Base-by-base conservation (phyloP, 2,888 invertebrate species). In the Gasteruption jaculator region DNA sequence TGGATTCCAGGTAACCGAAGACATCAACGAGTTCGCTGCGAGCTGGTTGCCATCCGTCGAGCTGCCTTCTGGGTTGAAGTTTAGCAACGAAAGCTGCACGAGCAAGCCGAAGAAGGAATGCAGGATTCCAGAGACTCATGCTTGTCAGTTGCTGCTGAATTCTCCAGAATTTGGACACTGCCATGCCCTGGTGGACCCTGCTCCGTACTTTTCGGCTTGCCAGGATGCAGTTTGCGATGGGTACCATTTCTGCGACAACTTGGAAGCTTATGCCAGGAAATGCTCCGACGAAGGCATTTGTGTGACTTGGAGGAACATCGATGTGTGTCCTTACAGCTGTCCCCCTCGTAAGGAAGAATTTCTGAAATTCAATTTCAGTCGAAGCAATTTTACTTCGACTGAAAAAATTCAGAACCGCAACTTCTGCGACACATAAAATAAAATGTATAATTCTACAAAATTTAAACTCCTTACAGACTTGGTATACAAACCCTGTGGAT, bases 211-310 rank as follows among this genome's bases (percentile, higher is more conserved):
- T 2, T 75, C 78, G 22, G 77, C 82, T 32, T 91, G 91, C 56
- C 80, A 81, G 45, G 78, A 81, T 49, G 85, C 84, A 42, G 62
- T 81, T 52, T 87, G 81, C 71, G 75, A 72, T 53, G 74, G 72
- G 5, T 68, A 74, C 11, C 74, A 77, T 50, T 73, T 80, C 1
- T 91, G 91, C 59, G 73, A 73, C 12, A 73, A 79, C 0, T 70
- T 90, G 11, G 80, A 82, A 53, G 80, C 83, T 0, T 91, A 90
- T 64, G 86, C 85, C 0, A 75, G 80, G 42, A 83, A 82, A 50
- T 91, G 91, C 56, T 73, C 79, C 10, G 72, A 76, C 10, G 76
- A 77, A 41, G 86, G 83, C 7, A 75, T 90, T n/a, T 89, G 89
- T 58, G 71, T 85, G 1, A 73, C 81, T 54, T 90, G 91, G 88